A percentile compares a stretch with the other conserved stretches of the same genome.
Evolutionary conservation across 2,797 vertebrate genomes (phyloP).

Genomic region (Hippoglossus hippoglossus): DNA sequence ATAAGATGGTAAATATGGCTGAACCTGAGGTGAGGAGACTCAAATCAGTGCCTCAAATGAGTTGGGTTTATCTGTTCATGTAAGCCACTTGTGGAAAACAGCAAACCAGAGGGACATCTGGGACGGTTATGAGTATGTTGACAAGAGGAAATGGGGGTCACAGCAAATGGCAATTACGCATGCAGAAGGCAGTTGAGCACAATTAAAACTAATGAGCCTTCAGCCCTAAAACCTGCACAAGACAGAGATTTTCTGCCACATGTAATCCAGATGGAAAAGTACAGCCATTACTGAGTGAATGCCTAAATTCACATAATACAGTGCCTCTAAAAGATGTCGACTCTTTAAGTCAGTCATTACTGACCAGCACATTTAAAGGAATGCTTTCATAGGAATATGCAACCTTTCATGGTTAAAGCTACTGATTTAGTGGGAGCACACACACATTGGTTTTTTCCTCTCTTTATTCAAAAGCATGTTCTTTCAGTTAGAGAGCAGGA

Average conservation of each 20-base stretch:
- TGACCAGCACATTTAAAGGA: constrained; percentile 12
- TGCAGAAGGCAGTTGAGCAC: constrained; percentile 74
- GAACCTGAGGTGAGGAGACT: constrained; percentile 32
- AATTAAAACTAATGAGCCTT: constrained; percentile 84
- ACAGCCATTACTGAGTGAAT: constrained; percentile 61
- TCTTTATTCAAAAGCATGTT: too few species aligned
- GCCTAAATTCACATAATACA: constrained; percentile 42
- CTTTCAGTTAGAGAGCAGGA: too few species aligned
- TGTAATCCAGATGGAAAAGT: constrained; percentile 79
- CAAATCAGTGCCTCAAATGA: constrained; percentile 31
- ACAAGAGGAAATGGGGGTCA: constrained; percentile 81
- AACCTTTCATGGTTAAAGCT: not conserved
- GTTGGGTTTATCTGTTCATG: constrained; percentile 32
- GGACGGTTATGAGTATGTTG: constrained; percentile 76
- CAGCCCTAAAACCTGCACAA: constrained; percentile 73
- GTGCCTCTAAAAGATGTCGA: constrained; percentile 39
- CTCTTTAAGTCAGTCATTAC: constrained; percentile 31
- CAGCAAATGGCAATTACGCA: constrained; percentile 76
- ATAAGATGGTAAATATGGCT: constrained; percentile 41
- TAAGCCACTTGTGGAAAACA: constrained; percentile 52
- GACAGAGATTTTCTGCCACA: constrained; percentile 80
- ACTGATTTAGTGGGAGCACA: not conserved
- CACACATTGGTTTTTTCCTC: not conserved
- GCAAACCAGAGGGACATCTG: constrained; percentile 66
- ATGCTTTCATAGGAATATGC: not conserved